phyloP scores from a whole-genome alignment of 2,797 vertebrate species.

The Centroberyx gerrardi region DNA sequence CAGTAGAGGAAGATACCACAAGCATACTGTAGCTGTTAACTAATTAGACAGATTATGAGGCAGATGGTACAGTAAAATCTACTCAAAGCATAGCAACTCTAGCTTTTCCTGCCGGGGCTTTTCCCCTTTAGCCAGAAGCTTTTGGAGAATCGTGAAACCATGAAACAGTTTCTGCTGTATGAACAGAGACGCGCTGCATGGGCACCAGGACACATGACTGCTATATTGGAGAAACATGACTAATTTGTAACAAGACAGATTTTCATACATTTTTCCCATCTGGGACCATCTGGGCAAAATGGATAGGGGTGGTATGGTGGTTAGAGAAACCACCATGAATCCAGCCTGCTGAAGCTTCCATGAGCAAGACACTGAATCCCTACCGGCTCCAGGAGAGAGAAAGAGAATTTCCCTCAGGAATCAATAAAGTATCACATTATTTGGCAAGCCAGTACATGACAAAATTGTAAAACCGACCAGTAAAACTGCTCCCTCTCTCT shows the following conservation, averaged over 20 bases:
- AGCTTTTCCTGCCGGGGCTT: constrained; percentile 6
- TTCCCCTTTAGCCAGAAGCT: constrained; percentile 54
- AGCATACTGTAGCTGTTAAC: constrained; percentile 48
- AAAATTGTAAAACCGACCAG: constrained; percentile 8
- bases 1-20: constrained; percentile 43
- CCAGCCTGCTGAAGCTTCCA: no score
- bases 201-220: constrained; percentile 40
- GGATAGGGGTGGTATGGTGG: no score
- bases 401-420: no score
- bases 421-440: no score
- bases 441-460: neutral
- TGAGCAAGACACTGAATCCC: no score
- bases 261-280: neutral
- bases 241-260: constrained; percentile 36
- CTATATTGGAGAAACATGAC: constrained; percentile 39
- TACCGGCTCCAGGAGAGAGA: no score
- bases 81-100: constrained; percentile 29
- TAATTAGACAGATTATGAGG: constrained; percentile 58
- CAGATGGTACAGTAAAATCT: constrained; percentile 61
- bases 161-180: constrained; percentile 53
- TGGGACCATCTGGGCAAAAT: neutral
- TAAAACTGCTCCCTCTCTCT: neutral
- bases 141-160: constrained; percentile 48
- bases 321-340: no score
- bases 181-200: constrained; percentile 46